Base-by-base conservation (phyloP, 2,888 invertebrate species). In the Pterostichus madidus region DNA sequence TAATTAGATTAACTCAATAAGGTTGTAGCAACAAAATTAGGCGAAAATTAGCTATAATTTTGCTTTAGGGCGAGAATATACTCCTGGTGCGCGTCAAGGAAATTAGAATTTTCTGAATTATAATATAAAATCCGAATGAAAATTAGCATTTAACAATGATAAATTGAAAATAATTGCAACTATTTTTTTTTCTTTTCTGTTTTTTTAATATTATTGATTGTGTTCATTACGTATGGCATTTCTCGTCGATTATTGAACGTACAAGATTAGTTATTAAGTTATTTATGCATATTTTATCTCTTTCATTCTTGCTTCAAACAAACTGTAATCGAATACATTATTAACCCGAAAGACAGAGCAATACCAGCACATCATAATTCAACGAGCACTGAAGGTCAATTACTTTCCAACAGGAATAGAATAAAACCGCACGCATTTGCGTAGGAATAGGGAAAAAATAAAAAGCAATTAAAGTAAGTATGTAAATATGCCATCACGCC, bases 321-420 rank as follows among this genome's bases (percentile, higher is more conserved):
- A 64, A 64, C 11, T n/a, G 35, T 10, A 32, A 7, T 64, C 32
- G 32, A 35, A 64, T 64, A 35, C 64, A 13, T 35, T 10, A 64
- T 32, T 35, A 64, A 35, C 64, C 64, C 64, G 64, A 64, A 64
- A 64, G 64, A 35, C 11, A n/a, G 31, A 35, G 32, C 13, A 10
- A 35, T 35, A 32, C 32, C 64, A 7, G 35, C 11, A 64, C 64
- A 59, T 59, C 15, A 59, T 59, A 59, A 59, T 59, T 59, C 59
- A 64, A 49, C 32, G 13, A 31, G 64, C 8, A 59, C 31, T 35
- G 64, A 64, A 64, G 64, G 64, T 32, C 64, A 64, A 64, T 24
- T 64, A 35, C 64, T 64, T 64, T 64, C 49, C 64, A 64, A 64
- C n/a, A 64, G 64, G 35, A 64, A n/a, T 64, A 11, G 10, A 64